Evolutionary conservation across 1,140 invertebrate species (phyloP), one percentile per base, ranked within the genome.

Genomic region (Megathymus violae): DNA sequence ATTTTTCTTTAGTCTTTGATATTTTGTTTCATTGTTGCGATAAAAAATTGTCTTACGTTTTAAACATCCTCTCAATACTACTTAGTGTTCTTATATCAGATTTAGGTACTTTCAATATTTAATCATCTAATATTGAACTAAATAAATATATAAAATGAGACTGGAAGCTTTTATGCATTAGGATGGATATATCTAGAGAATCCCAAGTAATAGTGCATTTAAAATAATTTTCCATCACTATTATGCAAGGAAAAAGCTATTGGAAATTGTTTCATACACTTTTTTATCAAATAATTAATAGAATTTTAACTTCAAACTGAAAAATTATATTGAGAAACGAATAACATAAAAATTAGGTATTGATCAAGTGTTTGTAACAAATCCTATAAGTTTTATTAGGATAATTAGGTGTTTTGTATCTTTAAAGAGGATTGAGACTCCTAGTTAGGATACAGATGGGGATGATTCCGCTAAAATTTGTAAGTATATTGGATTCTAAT

Each of bases 401-500:
- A 58, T 36, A 15, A 46, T 50, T 61, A 47, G 44, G 48, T 70
- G 40, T 59, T 46, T 54, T 62, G 43, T 41, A 63, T 60, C 59
- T 59, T 48, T 67, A 62, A 66, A 52, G 48, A 54, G 58, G 58
- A 59, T 68, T 76, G 58, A 59, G 41, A 65, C 59, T 25, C 27
- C 69, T 73, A 67, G 72, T 82, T 81, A 86, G 72, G 74, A 70
- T 71, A 71, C 71, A 59, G 67, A 60, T 67, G 73, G 69, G 74
- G 74, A 80, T 81, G 82, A 77, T 74, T 75, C 74, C 73, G 66
- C 78, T 80, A 67, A 60, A 51, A 75, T 82, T 85, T 87, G 87
- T 89, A 88, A 88, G 88, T 90, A 87, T 82, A 54, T 67, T 74
- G 58, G 64, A 61, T 59, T 70, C 74, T 76, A 66, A 74, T 79